Conservation (phyloP, 2,113 vertebrate species). For the Toxotes jaculatrix region DNA sequence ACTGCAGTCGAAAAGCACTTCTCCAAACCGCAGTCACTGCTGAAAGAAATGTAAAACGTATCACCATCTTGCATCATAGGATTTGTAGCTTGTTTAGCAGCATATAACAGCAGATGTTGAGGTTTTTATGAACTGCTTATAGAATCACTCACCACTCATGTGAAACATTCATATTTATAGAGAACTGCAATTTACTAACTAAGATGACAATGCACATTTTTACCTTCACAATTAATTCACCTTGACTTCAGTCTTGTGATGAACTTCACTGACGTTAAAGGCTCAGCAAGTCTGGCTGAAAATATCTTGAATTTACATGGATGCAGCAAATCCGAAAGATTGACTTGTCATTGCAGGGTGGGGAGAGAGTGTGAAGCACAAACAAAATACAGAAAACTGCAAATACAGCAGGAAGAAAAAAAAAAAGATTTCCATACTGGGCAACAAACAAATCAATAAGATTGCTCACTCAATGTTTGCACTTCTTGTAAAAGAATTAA, state of each 20-base stretch:
- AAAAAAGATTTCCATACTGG: slow-evolving; percentile 30
- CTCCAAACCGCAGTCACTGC: neutral
- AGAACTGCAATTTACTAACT: neutral
- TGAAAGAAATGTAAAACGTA: neutral
- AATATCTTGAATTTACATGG: neutral
- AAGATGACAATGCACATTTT: neutral
- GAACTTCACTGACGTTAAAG: neutral
- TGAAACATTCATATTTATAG: neutral
- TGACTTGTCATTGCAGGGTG: slow-evolving; percentile 9
- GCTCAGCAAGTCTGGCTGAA: neutral
- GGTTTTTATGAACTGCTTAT: neutral
- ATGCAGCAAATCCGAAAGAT: slow-evolving; percentile 3
- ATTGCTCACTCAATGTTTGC: slow-evolving; percentile 28
- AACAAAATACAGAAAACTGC: slow-evolving; percentile 35
- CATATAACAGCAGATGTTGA: neutral
- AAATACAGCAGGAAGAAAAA: slow-evolving; percentile 48
- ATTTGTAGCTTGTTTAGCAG: neutral
- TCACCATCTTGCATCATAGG: neutral
- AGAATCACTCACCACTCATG: neutral
- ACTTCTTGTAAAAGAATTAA: neutral
- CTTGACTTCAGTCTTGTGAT: neutral
- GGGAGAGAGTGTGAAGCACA: neutral
- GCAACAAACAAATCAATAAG: slow-evolving; percentile 60
- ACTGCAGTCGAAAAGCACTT: neutral
- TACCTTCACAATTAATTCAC: neutral